Conservation (phyloP, 2,113 vertebrate genomes). For the Erythrocebus patas region DNA sequence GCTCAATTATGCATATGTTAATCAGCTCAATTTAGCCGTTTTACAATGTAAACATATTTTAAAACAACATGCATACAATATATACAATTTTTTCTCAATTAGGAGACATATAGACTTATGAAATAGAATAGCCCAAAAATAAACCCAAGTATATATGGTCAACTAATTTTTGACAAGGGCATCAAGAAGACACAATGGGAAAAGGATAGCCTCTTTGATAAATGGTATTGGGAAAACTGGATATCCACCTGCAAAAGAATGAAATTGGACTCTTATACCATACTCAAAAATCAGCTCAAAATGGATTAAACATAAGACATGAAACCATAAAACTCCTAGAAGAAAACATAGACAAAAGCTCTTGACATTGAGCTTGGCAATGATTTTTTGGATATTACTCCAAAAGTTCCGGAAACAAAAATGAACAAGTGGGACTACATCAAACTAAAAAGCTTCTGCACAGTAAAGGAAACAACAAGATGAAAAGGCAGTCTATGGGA, state of each 20-base stretch:
- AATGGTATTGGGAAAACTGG: neutral
- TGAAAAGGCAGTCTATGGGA: neutral
- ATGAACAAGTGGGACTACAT: neutral
- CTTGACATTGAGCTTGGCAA: neutral
- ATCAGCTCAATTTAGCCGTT: no score
- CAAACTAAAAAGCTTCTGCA: neutral
- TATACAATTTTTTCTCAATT: neutral
- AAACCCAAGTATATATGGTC: neutral
- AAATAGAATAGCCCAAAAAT: neutral
- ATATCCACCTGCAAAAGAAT: neutral
- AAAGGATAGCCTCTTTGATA: neutral
- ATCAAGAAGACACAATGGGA: neutral
- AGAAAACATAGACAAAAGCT: neutral
- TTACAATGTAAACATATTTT: neutral
- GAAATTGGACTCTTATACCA: neutral
- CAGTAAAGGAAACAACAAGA: neutral
- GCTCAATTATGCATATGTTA: no score
- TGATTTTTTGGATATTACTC: neutral
- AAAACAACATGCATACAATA: neutral
- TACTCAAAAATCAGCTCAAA: neutral
- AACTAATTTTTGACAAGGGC: neutral
- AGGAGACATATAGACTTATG: neutral
- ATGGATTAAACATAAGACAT: neutral
- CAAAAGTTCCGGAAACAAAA: neutral
- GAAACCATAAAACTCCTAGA: neutral